Conservation (phyloP, 2,797 vertebrate genomes). For the Ctenochaetus hawaiiensis region DNA sequence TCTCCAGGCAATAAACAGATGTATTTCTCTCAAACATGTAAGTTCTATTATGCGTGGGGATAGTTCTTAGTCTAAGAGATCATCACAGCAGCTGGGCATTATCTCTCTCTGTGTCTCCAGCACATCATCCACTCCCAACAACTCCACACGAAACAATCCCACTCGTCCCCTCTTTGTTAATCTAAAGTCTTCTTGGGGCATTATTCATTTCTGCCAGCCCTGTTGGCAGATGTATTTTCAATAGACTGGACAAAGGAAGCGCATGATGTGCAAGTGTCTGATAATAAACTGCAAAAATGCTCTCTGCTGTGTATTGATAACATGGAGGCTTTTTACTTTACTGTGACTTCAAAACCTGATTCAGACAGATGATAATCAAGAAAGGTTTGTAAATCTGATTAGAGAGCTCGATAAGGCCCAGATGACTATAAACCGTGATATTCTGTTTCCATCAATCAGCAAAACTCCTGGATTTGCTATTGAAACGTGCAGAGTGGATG, state of each 20-base stretch:
- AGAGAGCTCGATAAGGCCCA: conserved; percentile 5
- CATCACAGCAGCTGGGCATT: conserved; percentile 59
- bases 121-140: conserved; percentile 36
- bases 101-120: conserved; percentile 42
- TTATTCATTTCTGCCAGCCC: conserved; percentile 56
- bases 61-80: conserved; percentile 55
- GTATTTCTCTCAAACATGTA: conserved; percentile 58
- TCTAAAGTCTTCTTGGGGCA: conserved; percentile 59
- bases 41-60: conserved; percentile 57
- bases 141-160: conserved; percentile 50
- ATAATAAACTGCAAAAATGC: conserved; percentile 27
- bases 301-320: conserved; percentile 16
- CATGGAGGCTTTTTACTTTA: conserved; percentile 26
- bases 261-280: conserved; percentile 15
- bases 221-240: conserved; percentile 48
- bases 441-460: conserved; percentile 11
- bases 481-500: background rate
- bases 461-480: background rate
- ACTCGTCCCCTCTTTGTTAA: conserved; percentile 11
- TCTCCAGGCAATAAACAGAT: conserved; percentile 63
- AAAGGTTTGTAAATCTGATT: conserved; percentile 11
- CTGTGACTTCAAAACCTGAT: conserved; percentile 21
- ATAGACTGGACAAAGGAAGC: conserved; percentile 49
- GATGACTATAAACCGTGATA: background rate
- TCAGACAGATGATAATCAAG: conserved; percentile 15